A percentile compares a stretch with the other conserved stretches of the same genome.
phyloP scores from a whole-genome alignment of 2,888 invertebrate genomes.

The Tetranychus piercei region DNA sequence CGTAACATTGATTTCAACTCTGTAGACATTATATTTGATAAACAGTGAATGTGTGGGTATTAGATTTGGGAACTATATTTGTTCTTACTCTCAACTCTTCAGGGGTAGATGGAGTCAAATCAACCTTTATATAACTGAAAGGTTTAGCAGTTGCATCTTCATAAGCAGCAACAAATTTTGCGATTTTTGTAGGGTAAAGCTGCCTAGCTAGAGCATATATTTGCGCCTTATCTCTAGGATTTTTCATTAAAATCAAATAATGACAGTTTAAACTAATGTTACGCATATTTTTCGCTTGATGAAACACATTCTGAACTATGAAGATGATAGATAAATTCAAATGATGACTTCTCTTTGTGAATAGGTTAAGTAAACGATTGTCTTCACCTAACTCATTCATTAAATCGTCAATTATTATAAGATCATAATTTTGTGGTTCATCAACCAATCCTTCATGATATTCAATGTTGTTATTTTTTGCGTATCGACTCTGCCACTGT shows the following conservation, averaged over 20 bases:
- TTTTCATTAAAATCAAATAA: slow-evolving; percentile 8
- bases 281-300: slow-evolving; percentile 17
- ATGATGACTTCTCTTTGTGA: slow-evolving; percentile 20
- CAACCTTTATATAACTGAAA: slow-evolving; percentile 17
- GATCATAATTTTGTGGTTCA: not conserved
- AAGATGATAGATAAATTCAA: slow-evolving; percentile 18
- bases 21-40: slow-evolving; percentile 7
- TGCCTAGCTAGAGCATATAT: not conserved
- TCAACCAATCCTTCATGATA: not conserved
- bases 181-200: slow-evolving; percentile 11
- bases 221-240: not conserved
- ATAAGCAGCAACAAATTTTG: slow-evolving; percentile 13
- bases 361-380: slow-evolving; percentile 10
- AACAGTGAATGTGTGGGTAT: slow-evolving; percentile 4
- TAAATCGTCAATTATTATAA: slow-evolving; percentile 16
- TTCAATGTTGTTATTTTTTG: not conserved
- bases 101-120: not conserved
- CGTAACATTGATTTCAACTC: not conserved
- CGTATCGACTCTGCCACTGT: slow-evolving; percentile 8
- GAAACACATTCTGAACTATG: slow-evolving; percentile 19
- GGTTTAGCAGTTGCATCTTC: slow-evolving; percentile 17
- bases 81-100: slow-evolving; percentile 8
- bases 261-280: slow-evolving; percentile 15
- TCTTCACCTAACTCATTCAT: slow-evolving; percentile 14
- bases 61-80: not conserved